Base-by-base conservation (phyloP, 2,113 vertebrate genomes). In the Panthera uncia region DNA sequence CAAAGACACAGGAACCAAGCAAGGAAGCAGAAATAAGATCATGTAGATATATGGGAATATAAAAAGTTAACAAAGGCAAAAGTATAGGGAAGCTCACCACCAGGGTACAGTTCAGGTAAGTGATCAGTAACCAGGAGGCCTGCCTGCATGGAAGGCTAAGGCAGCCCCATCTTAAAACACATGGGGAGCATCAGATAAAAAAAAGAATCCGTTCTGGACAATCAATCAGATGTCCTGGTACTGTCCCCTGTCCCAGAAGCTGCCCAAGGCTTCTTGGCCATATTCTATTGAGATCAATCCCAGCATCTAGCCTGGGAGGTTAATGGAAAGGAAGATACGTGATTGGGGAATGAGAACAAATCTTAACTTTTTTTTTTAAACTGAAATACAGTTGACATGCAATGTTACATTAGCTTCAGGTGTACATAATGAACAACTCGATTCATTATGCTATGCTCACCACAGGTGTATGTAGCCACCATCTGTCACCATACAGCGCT, bases 291-390 rank as follows among this genome's bases (percentile, higher is more conserved):
- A 89, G 68, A 92, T 5, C 33, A 38, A 91, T 71, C 5, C 33
- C 5, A 66, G 48, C 45, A 69, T 74, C 71, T 94, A 45, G 55
- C 29, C 52, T 21, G 45, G 10, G 25, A 94, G 76, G 10, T 87
- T 89, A 93, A 21, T 31, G 23, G 27, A 83, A 97, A 96, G 36
- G 69, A 96, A 96, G 61, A 45, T 12, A 71, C 7, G 36, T 69
- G 36, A 89, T 23, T 81, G 18, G 38, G 7, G 94, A 89, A 66
- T 52, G 84, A 97, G 61, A 92, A 71, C 10, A 45, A 48, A 27
- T 48, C 73, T 48, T 29, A 76, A 16, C 73, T 48, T 76, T 76
- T 65, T 65, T 45, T 76, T 76, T 45, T 76, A 15, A 45, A 45
- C 15, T 74, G 73, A 41, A 74, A 38, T 74, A 41, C 12, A 41